Conservation (phyloP, 2,113 vertebrate genomes). For the Rynchops niger region DNA sequence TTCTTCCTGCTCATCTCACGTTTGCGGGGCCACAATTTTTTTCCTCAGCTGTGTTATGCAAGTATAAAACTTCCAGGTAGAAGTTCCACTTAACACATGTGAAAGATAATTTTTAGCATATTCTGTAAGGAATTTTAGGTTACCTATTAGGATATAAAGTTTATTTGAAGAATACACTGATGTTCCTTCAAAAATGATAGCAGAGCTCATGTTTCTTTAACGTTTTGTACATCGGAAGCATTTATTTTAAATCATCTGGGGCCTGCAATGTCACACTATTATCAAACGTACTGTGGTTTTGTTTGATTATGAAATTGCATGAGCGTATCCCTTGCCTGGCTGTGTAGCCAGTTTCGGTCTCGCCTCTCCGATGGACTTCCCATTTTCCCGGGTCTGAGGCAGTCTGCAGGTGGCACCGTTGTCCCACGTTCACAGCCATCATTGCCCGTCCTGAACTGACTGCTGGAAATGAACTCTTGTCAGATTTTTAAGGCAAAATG, state of each 20-base stretch:
- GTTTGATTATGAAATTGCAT: fast-evolving
- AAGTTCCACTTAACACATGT: neutral
- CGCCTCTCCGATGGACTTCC: fast-evolving
- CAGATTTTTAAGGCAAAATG: neutral
- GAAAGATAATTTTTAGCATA: fast-evolving
- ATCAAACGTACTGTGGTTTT: fast-evolving
- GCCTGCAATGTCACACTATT: fast-evolving
- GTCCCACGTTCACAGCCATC: fast-evolving
- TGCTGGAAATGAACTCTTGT: neutral
- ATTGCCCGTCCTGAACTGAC: fast-evolving
- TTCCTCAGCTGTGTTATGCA: neutral
- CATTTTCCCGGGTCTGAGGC: neutral
- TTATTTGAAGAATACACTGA: neutral
- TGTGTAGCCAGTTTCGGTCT: fast-evolving
- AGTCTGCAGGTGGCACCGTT: constrained; percentile 38
- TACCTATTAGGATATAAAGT: fast-evolving
- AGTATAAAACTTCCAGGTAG: neutral
- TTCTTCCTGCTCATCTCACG: neutral
- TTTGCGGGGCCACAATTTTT: fast-evolving
- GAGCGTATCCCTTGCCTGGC: fast-evolving
- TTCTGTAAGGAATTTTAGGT: neutral
- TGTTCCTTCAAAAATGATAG: neutral
- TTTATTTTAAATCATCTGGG: neutral
- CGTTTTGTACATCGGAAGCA: fast-evolving
- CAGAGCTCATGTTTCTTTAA: fast-evolving